phyloP scores from a whole-genome alignment of 2,888 invertebrate species.

The Pardosa pseudoannulata region DNA sequence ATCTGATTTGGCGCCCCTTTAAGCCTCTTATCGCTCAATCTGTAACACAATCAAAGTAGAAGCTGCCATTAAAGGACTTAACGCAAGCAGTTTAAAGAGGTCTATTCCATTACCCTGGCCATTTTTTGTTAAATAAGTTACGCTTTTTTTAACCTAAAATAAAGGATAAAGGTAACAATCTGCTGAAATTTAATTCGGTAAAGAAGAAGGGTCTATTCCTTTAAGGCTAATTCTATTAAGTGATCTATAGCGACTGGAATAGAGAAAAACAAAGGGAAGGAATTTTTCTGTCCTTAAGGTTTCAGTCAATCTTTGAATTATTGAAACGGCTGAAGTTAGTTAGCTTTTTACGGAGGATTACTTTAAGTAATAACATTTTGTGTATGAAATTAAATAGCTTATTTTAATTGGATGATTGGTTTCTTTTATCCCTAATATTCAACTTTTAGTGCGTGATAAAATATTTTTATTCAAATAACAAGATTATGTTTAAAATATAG shows the following conservation, averaged over 20 bases:
- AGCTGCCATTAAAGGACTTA: slow-evolving; percentile 39
- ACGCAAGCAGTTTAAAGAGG: neutral
- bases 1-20: slow-evolving; percentile 38
- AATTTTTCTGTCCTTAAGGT: neutral
- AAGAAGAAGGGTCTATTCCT: neutral
- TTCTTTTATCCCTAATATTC: too few species aligned
- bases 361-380: too few species aligned
- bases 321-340: too few species aligned
- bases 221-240: neutral
- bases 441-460: too few species aligned
- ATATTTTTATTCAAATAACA: too few species aligned
- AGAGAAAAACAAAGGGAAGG: neutral
- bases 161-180: neutral
- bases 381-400: too few species aligned
- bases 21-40: slow-evolving; percentile 43
- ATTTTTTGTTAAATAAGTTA: neutral
- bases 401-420: too few species aligned
- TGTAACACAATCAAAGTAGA: slow-evolving; percentile 29
- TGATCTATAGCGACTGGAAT: neutral
- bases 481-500: too few species aligned
- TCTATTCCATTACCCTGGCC: neutral
- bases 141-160: neutral
- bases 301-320: too few species aligned
- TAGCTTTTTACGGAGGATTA: too few species aligned
- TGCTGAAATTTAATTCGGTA: neutral